Evolutionary conservation across 2,113 vertebrate genomes (phyloP).

Genomic region (Calypte anna): DNA sequence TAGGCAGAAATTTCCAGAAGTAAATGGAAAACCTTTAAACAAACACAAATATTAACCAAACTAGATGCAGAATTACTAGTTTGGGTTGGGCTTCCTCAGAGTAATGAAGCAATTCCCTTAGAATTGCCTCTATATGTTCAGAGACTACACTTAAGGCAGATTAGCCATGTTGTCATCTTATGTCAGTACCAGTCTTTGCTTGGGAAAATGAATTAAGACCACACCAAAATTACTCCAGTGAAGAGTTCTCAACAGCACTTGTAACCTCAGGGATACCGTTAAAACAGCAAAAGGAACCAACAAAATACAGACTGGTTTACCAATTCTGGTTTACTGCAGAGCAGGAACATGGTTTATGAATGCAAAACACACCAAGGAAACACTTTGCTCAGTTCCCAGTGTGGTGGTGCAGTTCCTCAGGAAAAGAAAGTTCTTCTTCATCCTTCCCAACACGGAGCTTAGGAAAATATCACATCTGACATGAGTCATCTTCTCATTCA

Average conservation of each 20-base stretch:
- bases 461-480: constrained; percentile 23
- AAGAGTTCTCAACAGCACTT: not conserved
- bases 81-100: constrained; percentile 37
- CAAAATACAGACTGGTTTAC: constrained; percentile 16
- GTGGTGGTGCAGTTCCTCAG: not conserved
- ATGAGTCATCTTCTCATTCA: constrained; percentile 44
- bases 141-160: not conserved
- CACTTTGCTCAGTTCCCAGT: not conserved
- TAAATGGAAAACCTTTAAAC: constrained; percentile 31
- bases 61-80: not conserved
- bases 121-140: constrained; percentile 35
- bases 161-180: constrained; percentile 53
- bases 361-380: not conserved
- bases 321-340: not conserved
- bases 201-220: constrained; percentile 37
- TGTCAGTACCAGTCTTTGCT: not conserved
- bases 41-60: constrained; percentile 31
- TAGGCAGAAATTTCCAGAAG: constrained; percentile 41
- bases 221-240: constrained; percentile 46
- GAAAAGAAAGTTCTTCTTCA: not conserved
- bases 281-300: constrained; percentile 19
- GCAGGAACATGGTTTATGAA: not conserved
- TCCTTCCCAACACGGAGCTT: not conserved
- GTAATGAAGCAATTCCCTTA: constrained; percentile 50
- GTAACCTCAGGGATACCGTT: not conserved